Evolutionary conservation across 2,797 vertebrate species (phyloP).

Genomic region (Tadarida brasiliensis): DNA sequence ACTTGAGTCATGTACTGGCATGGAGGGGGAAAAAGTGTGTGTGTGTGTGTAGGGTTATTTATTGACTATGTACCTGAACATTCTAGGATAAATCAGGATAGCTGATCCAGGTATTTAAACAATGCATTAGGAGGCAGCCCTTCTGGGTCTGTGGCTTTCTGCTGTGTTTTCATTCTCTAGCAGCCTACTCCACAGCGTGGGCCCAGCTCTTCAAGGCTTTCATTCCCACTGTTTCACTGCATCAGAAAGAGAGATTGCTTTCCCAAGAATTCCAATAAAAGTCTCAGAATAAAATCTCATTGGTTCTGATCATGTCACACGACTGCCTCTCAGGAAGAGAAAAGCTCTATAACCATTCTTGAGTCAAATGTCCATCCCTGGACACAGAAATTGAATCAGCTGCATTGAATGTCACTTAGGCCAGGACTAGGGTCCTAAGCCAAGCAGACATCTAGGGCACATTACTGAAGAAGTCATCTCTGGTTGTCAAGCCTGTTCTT

Average conservation of each 20-base stretch:
- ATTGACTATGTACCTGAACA: not conserved
- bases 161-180: not conserved
- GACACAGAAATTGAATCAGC: not conserved
- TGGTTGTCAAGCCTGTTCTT: not conserved
- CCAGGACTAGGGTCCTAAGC: not conserved
- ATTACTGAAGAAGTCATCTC: not conserved
- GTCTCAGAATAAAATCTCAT: not conserved
- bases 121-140: not conserved
- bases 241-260: not conserved
- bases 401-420: not conserved
- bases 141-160: not conserved
- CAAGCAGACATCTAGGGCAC: not conserved
- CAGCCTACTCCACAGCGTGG: not conserved
- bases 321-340: not conserved
- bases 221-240: not conserved
- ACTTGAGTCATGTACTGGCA: not conserved
- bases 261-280: not conserved
- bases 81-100: not conserved
- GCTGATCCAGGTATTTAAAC: not conserved
- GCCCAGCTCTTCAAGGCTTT: not conserved
- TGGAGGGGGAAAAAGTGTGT: not conserved
- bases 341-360: not conserved
- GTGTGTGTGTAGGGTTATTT: not conserved
- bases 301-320: not conserved
- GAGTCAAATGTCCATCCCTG: not conserved